These are phyloP conservation scores for Camponotus fellah DNA, from an alignment of 2,888 invertebrate genomes.

Conservation along the genomic window DNA sequence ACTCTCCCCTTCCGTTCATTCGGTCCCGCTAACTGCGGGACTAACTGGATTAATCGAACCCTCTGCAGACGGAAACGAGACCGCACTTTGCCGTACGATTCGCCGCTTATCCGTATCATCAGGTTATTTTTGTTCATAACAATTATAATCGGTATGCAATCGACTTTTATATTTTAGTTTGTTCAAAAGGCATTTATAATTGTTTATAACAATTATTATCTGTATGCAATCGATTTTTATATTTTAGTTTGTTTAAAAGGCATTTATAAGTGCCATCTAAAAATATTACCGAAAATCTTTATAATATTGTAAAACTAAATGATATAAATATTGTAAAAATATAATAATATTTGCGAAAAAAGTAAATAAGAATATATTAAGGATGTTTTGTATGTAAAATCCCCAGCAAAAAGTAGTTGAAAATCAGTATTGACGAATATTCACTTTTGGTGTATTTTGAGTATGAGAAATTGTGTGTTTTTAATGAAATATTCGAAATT, in stretches of 20 bases:
- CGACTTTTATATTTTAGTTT: background rate
- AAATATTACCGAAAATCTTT: background rate
- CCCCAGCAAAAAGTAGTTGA: no score
- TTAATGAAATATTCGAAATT: no score
- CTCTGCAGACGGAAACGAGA: constrained; percentile 66
- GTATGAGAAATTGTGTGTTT: no score
- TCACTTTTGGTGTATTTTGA: no score
- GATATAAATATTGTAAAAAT: background rate
- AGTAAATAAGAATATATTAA: background rate
- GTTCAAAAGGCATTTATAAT: background rate
- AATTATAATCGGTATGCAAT: background rate
- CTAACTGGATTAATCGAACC: constrained; percentile 77
- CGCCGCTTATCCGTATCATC: constrained; percentile 64
- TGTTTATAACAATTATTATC: constrained; percentile 37
- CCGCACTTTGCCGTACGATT: constrained; percentile 53
- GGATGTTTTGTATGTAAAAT: no score
- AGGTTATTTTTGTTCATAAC: constrained; percentile 53
- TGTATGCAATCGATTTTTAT: background rate
- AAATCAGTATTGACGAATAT: no score
- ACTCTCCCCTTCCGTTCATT: constrained; percentile 65
- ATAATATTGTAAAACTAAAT: background rate
- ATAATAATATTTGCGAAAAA: background rate
- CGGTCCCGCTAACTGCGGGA: constrained; percentile 74
- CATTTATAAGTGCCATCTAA: no score
- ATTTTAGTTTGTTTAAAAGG: background rate